These are phyloP conservation scores for Heliconius charithonia DNA, from an alignment of 2,888 invertebrate genomes.

Conservation along the genomic window DNA sequence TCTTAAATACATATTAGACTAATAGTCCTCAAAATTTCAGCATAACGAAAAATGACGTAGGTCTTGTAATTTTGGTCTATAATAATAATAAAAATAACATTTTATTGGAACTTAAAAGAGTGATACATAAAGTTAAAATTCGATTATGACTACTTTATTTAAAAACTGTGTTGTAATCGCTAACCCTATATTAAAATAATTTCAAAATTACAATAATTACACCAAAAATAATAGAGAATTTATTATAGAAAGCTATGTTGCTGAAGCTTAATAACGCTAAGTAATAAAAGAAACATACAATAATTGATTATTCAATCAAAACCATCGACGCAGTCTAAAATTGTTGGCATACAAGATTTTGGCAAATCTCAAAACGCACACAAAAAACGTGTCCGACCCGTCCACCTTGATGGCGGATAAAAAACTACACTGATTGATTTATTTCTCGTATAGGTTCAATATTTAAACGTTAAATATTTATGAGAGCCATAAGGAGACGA, in stretches of 20 bases:
- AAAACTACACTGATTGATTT: conserved; percentile 56
- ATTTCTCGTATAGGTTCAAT: conserved; percentile 60
- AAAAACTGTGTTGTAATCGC: too few relatives aligned
- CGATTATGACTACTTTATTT: too few relatives aligned
- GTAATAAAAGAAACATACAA: conserved; percentile 4
- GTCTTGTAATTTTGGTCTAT: too few relatives aligned
- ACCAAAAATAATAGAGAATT: too few relatives aligned
- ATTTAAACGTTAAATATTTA: conserved; percentile 65
- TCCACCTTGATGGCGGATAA: conserved; percentile 45
- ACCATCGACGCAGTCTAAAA: conserved; percentile 1
- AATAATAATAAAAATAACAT: too few relatives aligned
- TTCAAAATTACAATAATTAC: too few relatives aligned
- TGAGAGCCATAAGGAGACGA: conserved; percentile 57
- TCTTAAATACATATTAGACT: too few relatives aligned
- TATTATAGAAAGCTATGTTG: not conserved
- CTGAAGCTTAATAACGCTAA: not conserved
- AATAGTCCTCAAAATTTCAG: too few relatives aligned
- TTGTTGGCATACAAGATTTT: conserved; percentile 25
- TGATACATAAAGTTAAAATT: too few relatives aligned
- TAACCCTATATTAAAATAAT: too few relatives aligned
- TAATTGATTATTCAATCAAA: conserved; percentile 11
- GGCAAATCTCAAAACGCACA: conserved; percentile 29
- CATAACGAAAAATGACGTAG: too few relatives aligned
- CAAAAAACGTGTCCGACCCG: conserved; percentile 35
- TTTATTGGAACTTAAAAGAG: too few relatives aligned